Conservation (phyloP, 2,113 vertebrate species). For the Hydrochoerus hydrochaeris region DNA sequence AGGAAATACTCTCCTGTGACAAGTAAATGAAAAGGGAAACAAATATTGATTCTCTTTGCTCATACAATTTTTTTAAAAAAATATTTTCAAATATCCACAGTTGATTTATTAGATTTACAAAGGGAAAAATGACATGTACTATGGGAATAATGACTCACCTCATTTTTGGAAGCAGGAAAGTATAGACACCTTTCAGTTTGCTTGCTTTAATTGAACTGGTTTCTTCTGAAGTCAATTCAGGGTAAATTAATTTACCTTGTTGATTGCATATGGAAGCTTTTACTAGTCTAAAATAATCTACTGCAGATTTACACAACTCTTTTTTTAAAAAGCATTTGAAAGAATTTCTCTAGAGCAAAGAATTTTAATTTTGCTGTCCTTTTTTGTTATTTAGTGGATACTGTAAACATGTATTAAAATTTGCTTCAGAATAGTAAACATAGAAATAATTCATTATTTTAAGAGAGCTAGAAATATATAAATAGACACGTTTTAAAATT, state of each 20-base stretch:
- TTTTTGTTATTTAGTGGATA: neutral
- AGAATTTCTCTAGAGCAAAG: neutral
- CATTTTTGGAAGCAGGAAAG: neutral
- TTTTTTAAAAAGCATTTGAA: neutral
- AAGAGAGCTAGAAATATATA: neutral
- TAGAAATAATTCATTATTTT: neutral
- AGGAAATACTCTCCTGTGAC: neutral
- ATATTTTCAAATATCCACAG: neutral
- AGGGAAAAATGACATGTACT: neutral
- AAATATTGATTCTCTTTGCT: neutral
- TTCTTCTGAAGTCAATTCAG: neutral
- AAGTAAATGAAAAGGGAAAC: neutral
- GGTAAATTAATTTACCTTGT: neutral
- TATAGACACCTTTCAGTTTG: neutral
- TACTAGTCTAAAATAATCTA: neutral
- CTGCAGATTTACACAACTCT: neutral
- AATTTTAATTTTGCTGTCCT: conserved; percentile 6
- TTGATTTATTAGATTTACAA: neutral
- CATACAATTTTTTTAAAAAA: conserved; percentile 34
- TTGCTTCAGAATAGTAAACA: neutral
- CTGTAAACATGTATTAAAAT: conserved; percentile 6
- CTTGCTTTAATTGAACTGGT: neutral
- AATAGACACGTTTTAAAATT: neutral
- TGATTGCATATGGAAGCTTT: neutral
- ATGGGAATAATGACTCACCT: neutral